Base-by-base conservation (phyloP, 2,888 invertebrate species). In the Drosophila meridionalis region DNA sequence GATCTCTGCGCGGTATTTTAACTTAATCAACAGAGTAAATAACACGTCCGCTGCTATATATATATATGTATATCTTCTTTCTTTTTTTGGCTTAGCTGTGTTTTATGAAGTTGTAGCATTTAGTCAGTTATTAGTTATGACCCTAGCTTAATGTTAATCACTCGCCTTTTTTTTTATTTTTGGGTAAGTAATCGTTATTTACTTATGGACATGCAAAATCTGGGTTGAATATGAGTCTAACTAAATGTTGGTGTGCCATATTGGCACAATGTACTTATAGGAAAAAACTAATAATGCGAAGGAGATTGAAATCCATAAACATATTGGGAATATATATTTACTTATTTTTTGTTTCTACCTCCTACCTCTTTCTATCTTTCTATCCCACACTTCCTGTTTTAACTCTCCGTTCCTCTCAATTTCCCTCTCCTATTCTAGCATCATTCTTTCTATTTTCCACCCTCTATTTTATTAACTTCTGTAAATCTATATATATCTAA, bases 21-120 rank as follows among this genome's bases (percentile, higher is more conserved):
- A 84, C 86, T 87, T 87, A 86, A 87, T 87, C 86, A 88, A 87
- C 83, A 84, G 75, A 86, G 80, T 88, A 87, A 88, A 87, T 87
- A 88, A 88, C 80, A 87, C 65, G 85, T 83, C 72, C 74, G 48
- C 48, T 34, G n/a, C 57, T 58, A 62, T 20, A 26, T 56, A n/a
- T 20, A 9, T 20, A 34, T 36, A 2, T 73, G 9, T 30, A 28
- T 7, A 4, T 71, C 1, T 53, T 40, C 0, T 34, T 6, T 53
- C 45, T 58, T 50, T 38, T 53, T 55, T 32, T 64, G 42, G 69
- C 61, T 68, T 66, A 34, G 32, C 30, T 47, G 40, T 26, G 61
- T 60, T 73, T 67, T 65, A 68, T 68, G 50, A 64, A 64, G 64
- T 52, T 62, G 67, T 42, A 4, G 47, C 7, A 8, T 40, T 11